These are phyloP conservation scores for Pedetes capensis DNA, from an alignment of 2,113 vertebrate species.

Conservation along the genomic window DNA sequence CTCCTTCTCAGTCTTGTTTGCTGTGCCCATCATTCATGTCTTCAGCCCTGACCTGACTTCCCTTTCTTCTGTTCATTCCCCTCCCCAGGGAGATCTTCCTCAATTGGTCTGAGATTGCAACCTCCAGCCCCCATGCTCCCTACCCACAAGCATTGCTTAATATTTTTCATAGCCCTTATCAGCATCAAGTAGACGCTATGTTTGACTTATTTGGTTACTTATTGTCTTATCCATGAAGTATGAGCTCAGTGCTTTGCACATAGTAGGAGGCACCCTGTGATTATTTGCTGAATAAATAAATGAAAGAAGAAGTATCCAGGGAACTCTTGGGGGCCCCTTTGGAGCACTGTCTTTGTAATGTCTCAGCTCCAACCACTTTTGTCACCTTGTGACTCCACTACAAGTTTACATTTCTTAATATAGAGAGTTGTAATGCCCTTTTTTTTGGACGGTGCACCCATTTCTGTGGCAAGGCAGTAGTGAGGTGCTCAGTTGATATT, in stretches of 20 bases:
- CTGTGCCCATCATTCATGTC: not conserved
- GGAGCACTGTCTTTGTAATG: not conserved
- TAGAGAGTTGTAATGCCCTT: not conserved
- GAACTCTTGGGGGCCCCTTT: not conserved
- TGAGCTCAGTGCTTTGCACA: not conserved
- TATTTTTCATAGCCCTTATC: not conserved
- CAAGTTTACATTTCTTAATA: not conserved
- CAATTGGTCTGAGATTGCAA: not conserved
- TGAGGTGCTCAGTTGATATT: not conserved
- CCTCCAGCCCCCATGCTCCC: not conserved
- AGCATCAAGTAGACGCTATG: not conserved
- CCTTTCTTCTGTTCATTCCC: not conserved
- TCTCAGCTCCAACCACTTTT: not conserved
- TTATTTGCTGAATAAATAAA: not conserved
- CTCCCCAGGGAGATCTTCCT: not conserved
- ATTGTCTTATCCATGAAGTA: not conserved
- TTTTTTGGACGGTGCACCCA: not conserved
- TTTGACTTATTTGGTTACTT: not conserved
- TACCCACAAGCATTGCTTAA: not conserved
- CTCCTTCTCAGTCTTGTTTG: not conserved
- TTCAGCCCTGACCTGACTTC: not conserved
- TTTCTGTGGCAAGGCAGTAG: not conserved
- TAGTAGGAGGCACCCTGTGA: not conserved
- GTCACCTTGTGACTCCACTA: not conserved
- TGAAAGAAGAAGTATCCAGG: not conserved